Base-by-base conservation (phyloP, 2,888 invertebrate species). In the Zygaena filipendulae region DNA sequence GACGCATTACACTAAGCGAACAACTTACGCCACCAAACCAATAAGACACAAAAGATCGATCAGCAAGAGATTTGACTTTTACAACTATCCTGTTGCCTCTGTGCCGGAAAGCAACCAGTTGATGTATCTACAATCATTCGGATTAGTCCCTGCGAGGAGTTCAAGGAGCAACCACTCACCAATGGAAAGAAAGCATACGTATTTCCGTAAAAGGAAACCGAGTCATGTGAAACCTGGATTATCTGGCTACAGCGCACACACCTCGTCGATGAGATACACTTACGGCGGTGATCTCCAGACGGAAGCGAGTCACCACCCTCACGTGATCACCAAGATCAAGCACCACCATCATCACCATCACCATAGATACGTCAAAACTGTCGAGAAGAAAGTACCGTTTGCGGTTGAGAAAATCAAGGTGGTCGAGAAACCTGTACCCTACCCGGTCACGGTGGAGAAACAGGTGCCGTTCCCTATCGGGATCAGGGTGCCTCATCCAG, bases 261-360 rank as follows among this genome's bases (percentile, higher is more conserved):
- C 16, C 7, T 4, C 7, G 16, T 6, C 4, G 16, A 6, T 7
- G 7, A 4, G 5, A 16, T 7, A 16, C 5, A 7, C 4, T 4
- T 16, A 51, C 42, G 36, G 38, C 34, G 52, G 47, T 19, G 66
- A 72, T 31, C 57, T 59, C 29, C 58, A 62, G 28, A 42, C 54
- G 22, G 67, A 67, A 33, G 60, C 46, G 27, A 66, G 61, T 42
- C 49, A 58, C 33, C 40, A 35, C 23, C 54, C 62, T 19, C 58
- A 49, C 32, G 50, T 61, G 35, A 42, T 63, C 40, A 74, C 75
- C 31, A 79, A 69, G 57, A 59, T 81, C 43, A 81, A 85, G 50
- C 85, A 85, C 44, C 86, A 85, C 45, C 86, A 85, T 45, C 85
- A 85, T 41, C 85, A 85, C 45, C 85, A 85, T 50, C 85, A 85